phyloP scores from a whole-genome alignment of 1,140 invertebrate genomes.

The Geopemphigus sp. region DNA sequence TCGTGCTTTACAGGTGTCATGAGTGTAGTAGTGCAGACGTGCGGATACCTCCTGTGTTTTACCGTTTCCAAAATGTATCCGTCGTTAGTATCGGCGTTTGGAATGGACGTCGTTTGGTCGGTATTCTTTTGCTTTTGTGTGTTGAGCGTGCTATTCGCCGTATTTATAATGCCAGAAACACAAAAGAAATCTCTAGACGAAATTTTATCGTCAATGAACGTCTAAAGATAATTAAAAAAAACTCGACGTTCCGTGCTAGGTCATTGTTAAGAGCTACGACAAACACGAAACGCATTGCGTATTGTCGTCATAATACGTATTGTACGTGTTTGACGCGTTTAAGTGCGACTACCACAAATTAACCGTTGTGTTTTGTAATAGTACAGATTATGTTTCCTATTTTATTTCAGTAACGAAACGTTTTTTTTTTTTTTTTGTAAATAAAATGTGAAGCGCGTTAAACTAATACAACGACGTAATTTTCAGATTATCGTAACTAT shows the following conservation, averaged over 20 bases:
- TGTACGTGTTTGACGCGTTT: too few relatives aligned
- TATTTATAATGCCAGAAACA: constrained; percentile 29
- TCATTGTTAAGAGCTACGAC: too few relatives aligned
- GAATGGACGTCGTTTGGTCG: not conserved
- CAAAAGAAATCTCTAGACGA: constrained; percentile 16
- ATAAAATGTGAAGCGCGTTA: too few relatives aligned
- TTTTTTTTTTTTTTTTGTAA: too few relatives aligned
- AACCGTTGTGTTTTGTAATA: too few relatives aligned
- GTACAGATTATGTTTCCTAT: too few relatives aligned
- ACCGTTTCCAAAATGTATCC: constrained; percentile 14
- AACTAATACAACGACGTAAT: too few relatives aligned
- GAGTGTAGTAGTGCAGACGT: not conserved
- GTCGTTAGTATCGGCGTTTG: not conserved
- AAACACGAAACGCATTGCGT: too few relatives aligned
- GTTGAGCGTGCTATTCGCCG: not conserved
- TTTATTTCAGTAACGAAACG: too few relatives aligned
- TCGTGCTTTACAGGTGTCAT: constrained; percentile 4
- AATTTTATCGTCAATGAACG: not conserved
- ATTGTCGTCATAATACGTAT: too few relatives aligned
- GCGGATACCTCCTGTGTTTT: not conserved
- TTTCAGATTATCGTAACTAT: too few relatives aligned
- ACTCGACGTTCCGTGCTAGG: not conserved
- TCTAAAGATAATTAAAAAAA: not conserved
- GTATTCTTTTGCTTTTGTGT: constrained; percentile 1
- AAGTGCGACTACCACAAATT: too few relatives aligned